Conservation (phyloP, 2,888 invertebrate species). For the Hybos culiciformis region DNA sequence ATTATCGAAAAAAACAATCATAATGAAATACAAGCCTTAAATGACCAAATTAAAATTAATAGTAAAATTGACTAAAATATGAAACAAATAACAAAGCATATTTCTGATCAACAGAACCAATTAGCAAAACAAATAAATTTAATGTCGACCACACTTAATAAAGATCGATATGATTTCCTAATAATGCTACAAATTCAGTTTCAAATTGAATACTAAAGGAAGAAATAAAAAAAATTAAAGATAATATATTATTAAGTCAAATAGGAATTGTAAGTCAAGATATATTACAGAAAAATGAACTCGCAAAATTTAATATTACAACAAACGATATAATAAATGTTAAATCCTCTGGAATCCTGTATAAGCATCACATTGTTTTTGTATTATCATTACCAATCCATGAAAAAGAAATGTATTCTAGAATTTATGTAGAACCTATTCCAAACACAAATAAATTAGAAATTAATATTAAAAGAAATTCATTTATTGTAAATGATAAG, state of each 20-base stretch:
- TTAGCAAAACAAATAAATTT: too few species aligned
- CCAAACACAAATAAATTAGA: conserved; percentile 8
- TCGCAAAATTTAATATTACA: conserved; percentile 6
- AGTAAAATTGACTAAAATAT: conserved; percentile 5
- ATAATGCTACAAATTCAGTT: conserved; percentile 6
- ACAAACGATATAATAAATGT: conserved; percentile 7
- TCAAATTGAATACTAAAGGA: conserved; percentile 1
- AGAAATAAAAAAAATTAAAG: conserved; percentile 6
- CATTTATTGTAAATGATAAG: background rate
- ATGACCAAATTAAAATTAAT: conserved; percentile 6
- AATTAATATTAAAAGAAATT: background rate
- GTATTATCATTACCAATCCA: conserved; percentile 10
- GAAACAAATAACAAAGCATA: conserved; percentile 4
- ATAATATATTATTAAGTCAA: conserved; percentile 6
- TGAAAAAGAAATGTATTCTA: conserved; percentile 2
- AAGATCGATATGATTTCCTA: too few species aligned
- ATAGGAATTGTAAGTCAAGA: conserved; percentile 6
- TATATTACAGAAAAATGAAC: conserved; percentile 5
- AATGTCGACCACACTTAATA: too few species aligned
- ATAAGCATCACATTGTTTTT: conserved; percentile 8
- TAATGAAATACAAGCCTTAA: conserved; percentile 2
- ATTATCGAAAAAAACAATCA: conserved; percentile 6
- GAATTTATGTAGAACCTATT: conserved; percentile 8
- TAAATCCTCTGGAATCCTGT: conserved; percentile 8
- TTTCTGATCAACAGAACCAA: conserved; percentile 5